Evolutionary conservation across 1,140 invertebrate genomes (phyloP).

Genomic region (Tetragnatha versicolor): DNA sequence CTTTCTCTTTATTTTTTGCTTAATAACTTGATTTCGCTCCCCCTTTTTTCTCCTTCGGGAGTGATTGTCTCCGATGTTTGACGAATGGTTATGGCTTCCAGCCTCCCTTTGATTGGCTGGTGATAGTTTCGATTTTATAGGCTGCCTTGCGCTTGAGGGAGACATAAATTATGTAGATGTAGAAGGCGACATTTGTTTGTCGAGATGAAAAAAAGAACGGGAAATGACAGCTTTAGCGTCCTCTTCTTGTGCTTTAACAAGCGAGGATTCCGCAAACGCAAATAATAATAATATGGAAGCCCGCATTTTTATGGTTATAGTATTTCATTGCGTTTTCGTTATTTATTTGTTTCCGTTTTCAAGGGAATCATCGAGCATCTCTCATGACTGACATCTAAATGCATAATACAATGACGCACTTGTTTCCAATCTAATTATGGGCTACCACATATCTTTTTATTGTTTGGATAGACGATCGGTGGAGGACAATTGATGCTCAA

Average conservation of each 20-base stretch:
- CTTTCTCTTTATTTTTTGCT: slow-evolving; percentile 18
- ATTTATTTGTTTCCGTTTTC: slow-evolving; percentile 16
- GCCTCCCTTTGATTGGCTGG: slow-evolving; percentile 42
- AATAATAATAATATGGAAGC: slow-evolving; percentile 12
- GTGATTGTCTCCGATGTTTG: slow-evolving; percentile 54
- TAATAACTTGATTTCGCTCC: slow-evolving; percentile 29
- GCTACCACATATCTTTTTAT: too few species aligned
- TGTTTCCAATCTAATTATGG: slow-evolving; percentile 10
- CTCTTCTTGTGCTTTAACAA: slow-evolving; percentile 28
- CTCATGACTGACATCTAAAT: slow-evolving; percentile 9
- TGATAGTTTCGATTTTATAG: slow-evolving; percentile 54
- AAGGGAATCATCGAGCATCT: slow-evolving; percentile 11
- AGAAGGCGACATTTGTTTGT: slow-evolving; percentile 23
- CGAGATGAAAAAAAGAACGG: background rate
- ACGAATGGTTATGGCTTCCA: slow-evolving; percentile 49
- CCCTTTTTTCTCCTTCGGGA: slow-evolving; percentile 17
- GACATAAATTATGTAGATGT: slow-evolving; percentile 55
- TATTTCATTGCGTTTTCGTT: slow-evolving; percentile 31
- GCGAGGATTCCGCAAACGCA: slow-evolving; percentile 13
- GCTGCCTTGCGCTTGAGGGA: slow-evolving; percentile 31
- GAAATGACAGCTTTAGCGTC: slow-evolving; percentile 35
- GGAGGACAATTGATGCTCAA: too few species aligned
- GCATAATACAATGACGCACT: background rate
- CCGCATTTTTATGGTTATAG: slow-evolving; percentile 30
- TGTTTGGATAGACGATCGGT: too few species aligned